A percentile compares a stretch with the other conserved stretches of the same genome.
phyloP scores from a whole-genome alignment of 2,797 vertebrate species.

The Acanthornis magna region DNA sequence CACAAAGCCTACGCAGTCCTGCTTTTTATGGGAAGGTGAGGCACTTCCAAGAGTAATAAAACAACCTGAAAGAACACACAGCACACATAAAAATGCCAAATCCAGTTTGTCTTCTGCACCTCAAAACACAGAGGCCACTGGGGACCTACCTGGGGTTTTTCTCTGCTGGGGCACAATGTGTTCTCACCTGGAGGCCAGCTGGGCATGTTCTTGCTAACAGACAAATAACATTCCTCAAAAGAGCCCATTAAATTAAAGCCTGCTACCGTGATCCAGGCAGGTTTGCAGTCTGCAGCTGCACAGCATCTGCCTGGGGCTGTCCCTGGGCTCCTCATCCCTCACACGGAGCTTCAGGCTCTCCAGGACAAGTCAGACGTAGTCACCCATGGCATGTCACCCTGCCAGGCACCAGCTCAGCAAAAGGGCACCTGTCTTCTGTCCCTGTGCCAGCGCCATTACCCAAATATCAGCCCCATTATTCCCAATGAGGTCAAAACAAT shows the following conservation, averaged over 20 bases:
- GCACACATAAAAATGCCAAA: neutral
- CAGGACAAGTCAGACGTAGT: neutral
- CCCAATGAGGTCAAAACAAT: neutral
- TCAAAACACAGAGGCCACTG: neutral
- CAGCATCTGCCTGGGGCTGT: neutral
- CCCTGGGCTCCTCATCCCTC: neutral
- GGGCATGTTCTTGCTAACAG: neutral
- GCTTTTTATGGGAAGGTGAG: neutral
- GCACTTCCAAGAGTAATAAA: neutral
- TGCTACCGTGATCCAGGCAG: neutral
- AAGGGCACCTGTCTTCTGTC: neutral
- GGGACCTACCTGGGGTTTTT: neutral
- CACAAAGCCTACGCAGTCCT: neutral
- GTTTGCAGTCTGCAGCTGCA: neutral
- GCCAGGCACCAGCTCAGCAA: neutral
- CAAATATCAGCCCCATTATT: neutral
- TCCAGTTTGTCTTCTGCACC: neutral
- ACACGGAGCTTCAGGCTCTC: neutral
- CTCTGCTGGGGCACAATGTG: neutral
- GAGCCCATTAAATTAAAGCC: neutral
- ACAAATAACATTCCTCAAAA: neutral
- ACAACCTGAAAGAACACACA: neutral
- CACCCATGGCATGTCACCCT: fast-evolving
- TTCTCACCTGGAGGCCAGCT: neutral
- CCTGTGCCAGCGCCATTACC: neutral